Evolutionary conservation across 1,140 invertebrate species (phyloP).

Genomic region (Ostrea denselamellosa): DNA sequence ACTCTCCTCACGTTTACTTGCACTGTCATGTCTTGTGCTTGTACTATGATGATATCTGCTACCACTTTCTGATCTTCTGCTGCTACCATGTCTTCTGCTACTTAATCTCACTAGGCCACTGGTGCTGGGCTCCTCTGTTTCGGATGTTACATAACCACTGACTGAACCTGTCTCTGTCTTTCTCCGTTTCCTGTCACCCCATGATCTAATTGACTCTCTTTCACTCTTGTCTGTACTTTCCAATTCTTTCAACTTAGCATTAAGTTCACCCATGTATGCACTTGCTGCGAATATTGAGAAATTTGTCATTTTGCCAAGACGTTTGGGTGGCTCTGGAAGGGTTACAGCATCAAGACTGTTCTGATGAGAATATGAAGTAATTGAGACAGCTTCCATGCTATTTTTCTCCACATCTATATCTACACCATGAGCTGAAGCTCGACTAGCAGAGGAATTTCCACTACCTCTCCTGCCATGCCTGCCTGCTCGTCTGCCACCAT

Average conservation of each 20-base stretch:
- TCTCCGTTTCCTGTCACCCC: constrained; percentile 1
- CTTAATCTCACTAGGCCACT: not conserved
- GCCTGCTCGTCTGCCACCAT: not conserved
- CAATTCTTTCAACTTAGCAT: constrained; percentile 44
- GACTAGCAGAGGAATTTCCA: constrained; percentile 63
- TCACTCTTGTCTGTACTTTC: constrained; percentile 41
- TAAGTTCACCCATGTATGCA: constrained; percentile 53
- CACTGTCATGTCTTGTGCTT: not conserved
- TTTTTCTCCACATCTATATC: constrained; percentile 59
- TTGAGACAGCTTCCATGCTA: constrained; percentile 54
- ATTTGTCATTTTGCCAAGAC: constrained; percentile 48
- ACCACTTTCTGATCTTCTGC: not conserved
- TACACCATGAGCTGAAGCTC: constrained; percentile 65
- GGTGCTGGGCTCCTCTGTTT: constrained; percentile 2
- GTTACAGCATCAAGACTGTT: constrained; percentile 45
- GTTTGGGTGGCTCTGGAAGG: constrained; percentile 47
- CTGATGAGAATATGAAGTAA: constrained; percentile 50
- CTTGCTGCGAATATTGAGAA: constrained; percentile 61
- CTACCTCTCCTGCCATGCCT: constrained; percentile 55
- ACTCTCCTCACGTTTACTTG: not conserved
- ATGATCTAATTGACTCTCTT: not conserved
- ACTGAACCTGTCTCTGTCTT: constrained; percentile 17
- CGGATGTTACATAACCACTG: constrained; percentile 20
- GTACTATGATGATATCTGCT: not conserved
- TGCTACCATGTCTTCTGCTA: constrained; percentile 9